These are phyloP conservation scores for Drosophila truncata DNA, from an alignment of 1,140 invertebrate species.

Conservation along the genomic window DNA sequence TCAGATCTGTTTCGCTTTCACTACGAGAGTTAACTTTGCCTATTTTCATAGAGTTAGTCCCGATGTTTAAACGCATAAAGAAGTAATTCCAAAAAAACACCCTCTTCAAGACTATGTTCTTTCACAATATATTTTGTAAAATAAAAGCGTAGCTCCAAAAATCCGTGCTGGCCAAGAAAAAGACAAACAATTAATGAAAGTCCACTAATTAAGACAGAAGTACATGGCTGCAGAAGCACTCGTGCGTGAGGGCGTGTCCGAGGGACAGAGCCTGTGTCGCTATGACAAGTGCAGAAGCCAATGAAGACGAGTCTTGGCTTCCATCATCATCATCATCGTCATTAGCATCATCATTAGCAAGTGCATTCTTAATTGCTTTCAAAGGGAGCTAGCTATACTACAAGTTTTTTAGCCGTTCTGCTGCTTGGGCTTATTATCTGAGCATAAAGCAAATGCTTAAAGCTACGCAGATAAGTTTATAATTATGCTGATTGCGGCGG, in stretches of 20 bases:
- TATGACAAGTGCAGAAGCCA: conserved; percentile 10
- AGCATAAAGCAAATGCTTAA: conserved; percentile 64
- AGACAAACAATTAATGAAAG: conserved; percentile 67
- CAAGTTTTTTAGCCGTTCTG: conserved; percentile 45
- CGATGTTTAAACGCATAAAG: too few relatives aligned
- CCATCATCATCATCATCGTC: conserved; percentile 33
- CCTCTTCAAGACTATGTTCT: background rate
- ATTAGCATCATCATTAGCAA: conserved; percentile 49
- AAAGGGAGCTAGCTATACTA: conserved; percentile 24
- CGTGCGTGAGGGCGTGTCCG: conserved; percentile 71
- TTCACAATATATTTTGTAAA: conserved; percentile 2
- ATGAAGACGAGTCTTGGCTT: conserved; percentile 27
- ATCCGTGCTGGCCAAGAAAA: conserved; percentile 18
- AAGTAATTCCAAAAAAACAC: background rate
- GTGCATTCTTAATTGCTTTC: conserved; percentile 75
- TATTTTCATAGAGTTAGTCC: background rate
- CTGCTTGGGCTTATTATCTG: conserved; percentile 49
- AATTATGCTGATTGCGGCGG: conserved; percentile 78
- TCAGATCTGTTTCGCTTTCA: too few relatives aligned
- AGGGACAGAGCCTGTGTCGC: conserved; percentile 39
- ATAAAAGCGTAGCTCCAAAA: background rate
- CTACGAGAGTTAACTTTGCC: background rate
- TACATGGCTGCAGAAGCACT: conserved; percentile 45
- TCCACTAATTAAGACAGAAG: conserved; percentile 68
- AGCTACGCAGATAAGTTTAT: conserved; percentile 67